Evolutionary conservation across 2,888 invertebrate species (phyloP), one percentile per base, ranked within the genome.

Genomic region (Lepidonotus clava): DNA sequence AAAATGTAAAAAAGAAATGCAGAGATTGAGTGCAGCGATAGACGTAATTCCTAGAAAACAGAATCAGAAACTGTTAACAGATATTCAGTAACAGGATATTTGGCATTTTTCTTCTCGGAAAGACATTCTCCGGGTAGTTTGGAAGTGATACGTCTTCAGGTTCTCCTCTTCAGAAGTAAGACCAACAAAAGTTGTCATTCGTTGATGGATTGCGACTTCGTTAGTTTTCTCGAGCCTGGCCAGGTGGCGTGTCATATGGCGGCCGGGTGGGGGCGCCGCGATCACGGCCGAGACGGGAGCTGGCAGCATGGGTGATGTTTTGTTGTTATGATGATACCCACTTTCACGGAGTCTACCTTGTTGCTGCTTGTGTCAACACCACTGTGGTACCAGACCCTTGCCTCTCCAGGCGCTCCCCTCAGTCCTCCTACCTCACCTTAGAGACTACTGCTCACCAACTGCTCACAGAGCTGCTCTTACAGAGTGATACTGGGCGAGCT

Each of bases 281-380:
- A 24, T 56, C 56, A 5, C 21, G 24, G 14, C 24, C 5, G 56
- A 5, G 71, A 38, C 71, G 36, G 21, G 11, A 28, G 11, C 61
- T 61, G 61, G 28, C n/a, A 38, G 38, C 36, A 76, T 76, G 14
- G 36, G 76, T 1, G 40, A 1, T 80, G 80, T 46, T 80, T 1
- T 80, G 46, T 41, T 80, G 46, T 80, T 46, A 80, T 80, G 80
- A 24, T 41, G 41, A 41, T 51, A 51, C 80, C 76, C 14, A n/a
- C 18, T 21, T 6, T 51, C 4, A 46, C 34, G 71, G n/a, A n/a
- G n/a, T n/a, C 51, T 51, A 21, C 14, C 51, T 14, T 41, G 80
- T 24, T 24, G 14, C 46, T 51, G 80, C 46, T 34, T 76, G 36
- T 34, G 36, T 76, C 76, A 76, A 76, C 76, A 76, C 38, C 38